Evolutionary conservation across 2,888 invertebrate species (phyloP).

Genomic region (Ptilodon capucinus): DNA sequence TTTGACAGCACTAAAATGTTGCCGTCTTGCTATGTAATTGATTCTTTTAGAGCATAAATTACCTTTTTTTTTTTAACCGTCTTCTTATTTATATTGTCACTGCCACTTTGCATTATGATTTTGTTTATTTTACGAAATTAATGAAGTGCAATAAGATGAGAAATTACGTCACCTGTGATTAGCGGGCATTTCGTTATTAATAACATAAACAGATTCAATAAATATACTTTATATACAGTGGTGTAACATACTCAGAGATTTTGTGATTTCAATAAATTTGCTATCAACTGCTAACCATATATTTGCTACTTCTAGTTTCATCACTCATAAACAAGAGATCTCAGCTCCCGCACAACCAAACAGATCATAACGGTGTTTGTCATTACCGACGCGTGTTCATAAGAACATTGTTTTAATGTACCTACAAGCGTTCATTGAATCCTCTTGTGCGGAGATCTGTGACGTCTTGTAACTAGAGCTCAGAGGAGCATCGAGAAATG

Average conservation of each 20-base stretch:
- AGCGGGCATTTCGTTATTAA: too few species aligned
- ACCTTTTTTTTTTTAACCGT: too few species aligned
- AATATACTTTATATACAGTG: too few species aligned
- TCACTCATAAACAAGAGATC: not conserved
- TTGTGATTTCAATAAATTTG: slow-evolving; percentile 5
- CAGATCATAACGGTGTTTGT: slow-evolving; percentile 62
- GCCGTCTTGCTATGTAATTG: too few species aligned
- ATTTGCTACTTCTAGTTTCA: not conserved
- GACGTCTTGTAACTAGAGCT: slow-evolving; percentile 36
- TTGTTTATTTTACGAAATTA: too few species aligned
- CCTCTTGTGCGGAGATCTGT: slow-evolving; percentile 64
- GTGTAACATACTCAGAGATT: not conserved
- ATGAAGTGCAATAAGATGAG: too few species aligned
- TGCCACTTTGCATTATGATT: too few species aligned
- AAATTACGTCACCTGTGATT: too few species aligned
- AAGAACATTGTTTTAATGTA: slow-evolving; percentile 67
- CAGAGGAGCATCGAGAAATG: slow-evolving; percentile 34
- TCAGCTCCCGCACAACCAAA: slow-evolving; percentile 40
- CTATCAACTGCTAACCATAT: not conserved
- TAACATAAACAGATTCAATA: too few species aligned
- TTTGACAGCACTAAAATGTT: too few species aligned
- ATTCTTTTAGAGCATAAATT: too few species aligned
- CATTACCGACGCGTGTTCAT: slow-evolving; percentile 74
- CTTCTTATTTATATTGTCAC: too few species aligned
- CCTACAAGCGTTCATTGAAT: slow-evolving; percentile 57